These are phyloP conservation scores for Pseudotriccus pelzelni DNA, from an alignment of 2,797 vertebrate genomes.

Conservation along the genomic window DNA sequence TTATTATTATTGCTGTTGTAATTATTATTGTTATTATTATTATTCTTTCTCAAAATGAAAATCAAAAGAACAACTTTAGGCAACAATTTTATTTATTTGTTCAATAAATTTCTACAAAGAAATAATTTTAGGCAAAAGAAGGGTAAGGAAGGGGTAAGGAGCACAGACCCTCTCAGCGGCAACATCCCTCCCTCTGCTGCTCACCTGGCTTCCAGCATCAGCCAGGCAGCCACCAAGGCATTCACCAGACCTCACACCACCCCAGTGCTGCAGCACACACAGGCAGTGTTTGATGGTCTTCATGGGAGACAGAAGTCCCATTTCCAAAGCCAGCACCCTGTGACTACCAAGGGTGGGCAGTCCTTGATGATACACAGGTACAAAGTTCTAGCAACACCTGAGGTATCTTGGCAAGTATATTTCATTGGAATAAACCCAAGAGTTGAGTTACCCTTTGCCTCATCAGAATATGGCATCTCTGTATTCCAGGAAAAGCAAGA, in stretches of 20 bases:
- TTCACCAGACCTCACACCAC: neutral
- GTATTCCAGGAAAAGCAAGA: neutral
- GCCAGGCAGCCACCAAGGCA: neutral
- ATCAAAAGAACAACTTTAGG: neutral
- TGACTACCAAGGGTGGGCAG: neutral
- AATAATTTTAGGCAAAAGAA: neutral
- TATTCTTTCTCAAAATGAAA: neutral
- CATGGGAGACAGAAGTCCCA: fast-evolving
- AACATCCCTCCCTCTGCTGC: neutral
- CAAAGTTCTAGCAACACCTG: neutral
- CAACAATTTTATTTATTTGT: neutral
- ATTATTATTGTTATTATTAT: too few species aligned
- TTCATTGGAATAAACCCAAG: neutral
- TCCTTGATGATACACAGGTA: neutral
- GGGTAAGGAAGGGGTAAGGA: neutral
- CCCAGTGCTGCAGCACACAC: neutral
- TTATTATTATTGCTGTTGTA: too few species aligned
- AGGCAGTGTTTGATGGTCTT: neutral
- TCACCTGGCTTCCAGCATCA: neutral
- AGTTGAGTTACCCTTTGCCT: neutral
- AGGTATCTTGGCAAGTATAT: neutral
- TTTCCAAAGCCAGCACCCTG: neutral
- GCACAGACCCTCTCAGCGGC: neutral
- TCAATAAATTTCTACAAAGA: neutral
- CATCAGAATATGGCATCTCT: neutral